Evolutionary conservation across 2,888 invertebrate genomes (phyloP).

Genomic region (Chrysomela aeneicollis): DNA sequence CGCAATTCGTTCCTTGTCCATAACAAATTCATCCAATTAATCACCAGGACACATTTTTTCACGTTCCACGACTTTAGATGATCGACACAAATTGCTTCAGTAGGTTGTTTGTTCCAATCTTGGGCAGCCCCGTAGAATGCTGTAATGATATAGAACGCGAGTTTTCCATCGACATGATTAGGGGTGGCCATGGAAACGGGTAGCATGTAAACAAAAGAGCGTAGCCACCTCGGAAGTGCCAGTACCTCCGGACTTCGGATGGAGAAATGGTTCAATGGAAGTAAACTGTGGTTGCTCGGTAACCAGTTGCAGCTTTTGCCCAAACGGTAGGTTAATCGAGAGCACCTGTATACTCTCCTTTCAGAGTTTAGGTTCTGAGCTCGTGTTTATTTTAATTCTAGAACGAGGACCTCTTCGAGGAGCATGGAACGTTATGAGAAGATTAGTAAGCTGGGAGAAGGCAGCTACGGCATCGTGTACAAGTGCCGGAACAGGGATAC

Average conservation of each 20-base stretch:
- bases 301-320: constrained; percentile 86
- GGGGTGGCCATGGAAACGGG: constrained; percentile 30
- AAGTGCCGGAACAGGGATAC: constrained; percentile 95
- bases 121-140: background rate
- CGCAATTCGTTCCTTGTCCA: too few species aligned
- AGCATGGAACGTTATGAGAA: constrained; percentile 96
- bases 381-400: constrained; percentile 56
- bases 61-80: too few species aligned
- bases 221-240: background rate
- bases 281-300: constrained; percentile 90
- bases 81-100: background rate
- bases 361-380: background rate
- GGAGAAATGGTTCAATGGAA: constrained; percentile 94
- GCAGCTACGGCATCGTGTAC: constrained; percentile 94
- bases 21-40: too few species aligned
- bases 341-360: too few species aligned
- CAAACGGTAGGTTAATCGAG: constrained; percentile 80
- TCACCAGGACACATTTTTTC: too few species aligned
- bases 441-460: constrained; percentile 92
- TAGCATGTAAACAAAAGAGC: constrained; percentile 35
- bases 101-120: background rate
- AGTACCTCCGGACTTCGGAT: constrained; percentile 60
- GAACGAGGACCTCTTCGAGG: constrained; percentile 84
- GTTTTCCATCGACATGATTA: constrained; percentile 33
- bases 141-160: background rate